Conservation (phyloP, 2,888 invertebrate genomes). For the Amblyjoppa fuscipennis region DNA sequence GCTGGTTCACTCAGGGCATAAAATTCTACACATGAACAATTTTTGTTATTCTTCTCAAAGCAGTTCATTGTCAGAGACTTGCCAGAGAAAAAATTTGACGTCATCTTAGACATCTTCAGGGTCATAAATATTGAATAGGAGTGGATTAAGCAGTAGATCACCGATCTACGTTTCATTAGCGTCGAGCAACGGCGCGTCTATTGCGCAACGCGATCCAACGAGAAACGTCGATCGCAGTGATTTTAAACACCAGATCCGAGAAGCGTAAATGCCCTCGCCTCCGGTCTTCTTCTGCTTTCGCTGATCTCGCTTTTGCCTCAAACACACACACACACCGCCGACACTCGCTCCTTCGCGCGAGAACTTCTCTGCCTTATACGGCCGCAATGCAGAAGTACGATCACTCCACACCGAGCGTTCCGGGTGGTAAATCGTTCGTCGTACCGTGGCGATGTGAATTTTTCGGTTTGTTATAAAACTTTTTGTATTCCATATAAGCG, state of each 20-base stretch:
- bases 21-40: too few relatives aligned
- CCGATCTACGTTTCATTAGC: conserved; percentile 58
- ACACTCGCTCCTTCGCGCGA: conserved; percentile 39
- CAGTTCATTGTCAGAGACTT: too few relatives aligned
- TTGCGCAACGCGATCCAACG: not conserved
- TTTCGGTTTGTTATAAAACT: conserved; percentile 40
- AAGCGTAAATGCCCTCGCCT: conserved; percentile 33
- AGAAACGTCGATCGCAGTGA: conserved; percentile 34
- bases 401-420: conserved; percentile 23
- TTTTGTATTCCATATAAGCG: conserved; percentile 42
- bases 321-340: not conserved
- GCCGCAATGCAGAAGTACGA: conserved; percentile 49
- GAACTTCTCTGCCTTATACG: conserved; percentile 58
- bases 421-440: conserved; percentile 48
- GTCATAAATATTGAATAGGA: not conserved
- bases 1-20: too few relatives aligned
- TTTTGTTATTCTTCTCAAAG: too few relatives aligned
- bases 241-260: conserved; percentile 29
- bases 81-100: too few relatives aligned
- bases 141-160: conserved; percentile 26
- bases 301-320: conserved; percentile 3
- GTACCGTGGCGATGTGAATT: conserved; percentile 36
- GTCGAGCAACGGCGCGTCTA: conserved; percentile 21
- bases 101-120: too few relatives aligned
- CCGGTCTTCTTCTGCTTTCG: conserved; percentile 23